Percentiles rank a stretch among this genome's conserved stretches.
Conservation (phyloP, 1,140 invertebrate genomes). For the Dufourea novaeangliae region DNA sequence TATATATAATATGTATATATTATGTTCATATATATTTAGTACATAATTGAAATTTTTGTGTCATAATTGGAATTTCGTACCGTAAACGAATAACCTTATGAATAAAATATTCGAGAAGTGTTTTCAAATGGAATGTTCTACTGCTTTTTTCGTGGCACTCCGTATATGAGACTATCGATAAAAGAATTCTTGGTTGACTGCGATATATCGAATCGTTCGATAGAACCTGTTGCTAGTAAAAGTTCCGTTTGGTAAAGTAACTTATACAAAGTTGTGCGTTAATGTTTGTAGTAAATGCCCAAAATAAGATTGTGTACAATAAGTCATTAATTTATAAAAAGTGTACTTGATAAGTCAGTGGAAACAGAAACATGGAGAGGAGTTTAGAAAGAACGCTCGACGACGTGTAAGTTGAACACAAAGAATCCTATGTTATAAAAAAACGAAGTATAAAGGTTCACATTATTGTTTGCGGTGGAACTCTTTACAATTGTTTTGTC, state of each 20-base stretch:
- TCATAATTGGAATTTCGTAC: too few relatives aligned
- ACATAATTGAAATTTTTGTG: too few relatives aligned
- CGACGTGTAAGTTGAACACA: constrained; percentile 73
- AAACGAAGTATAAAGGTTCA: constrained; percentile 10
- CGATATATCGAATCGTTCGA: constrained; percentile 23
- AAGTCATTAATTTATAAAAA: background rate
- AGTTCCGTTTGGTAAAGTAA: background rate
- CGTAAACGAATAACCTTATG: background rate
- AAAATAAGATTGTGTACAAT: background rate
- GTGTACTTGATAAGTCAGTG: too few relatives aligned
- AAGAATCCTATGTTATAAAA: background rate
- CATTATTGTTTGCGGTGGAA: background rate
- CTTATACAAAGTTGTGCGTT: background rate
- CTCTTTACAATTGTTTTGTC: background rate
- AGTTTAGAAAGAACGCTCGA: constrained; percentile 77
- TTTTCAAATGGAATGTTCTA: background rate
- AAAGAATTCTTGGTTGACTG: background rate
- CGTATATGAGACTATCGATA: constrained; percentile 5
- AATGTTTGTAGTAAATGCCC: background rate
- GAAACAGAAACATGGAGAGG: constrained; percentile 72
- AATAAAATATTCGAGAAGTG: background rate
- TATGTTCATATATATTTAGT: too few relatives aligned
- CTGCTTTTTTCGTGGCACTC: background rate
- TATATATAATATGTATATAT: too few relatives aligned
- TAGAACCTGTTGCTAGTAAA: constrained; percentile 30